Conservation (phyloP, 2,888 invertebrate species). For the Drosophila peninsularis region DNA sequence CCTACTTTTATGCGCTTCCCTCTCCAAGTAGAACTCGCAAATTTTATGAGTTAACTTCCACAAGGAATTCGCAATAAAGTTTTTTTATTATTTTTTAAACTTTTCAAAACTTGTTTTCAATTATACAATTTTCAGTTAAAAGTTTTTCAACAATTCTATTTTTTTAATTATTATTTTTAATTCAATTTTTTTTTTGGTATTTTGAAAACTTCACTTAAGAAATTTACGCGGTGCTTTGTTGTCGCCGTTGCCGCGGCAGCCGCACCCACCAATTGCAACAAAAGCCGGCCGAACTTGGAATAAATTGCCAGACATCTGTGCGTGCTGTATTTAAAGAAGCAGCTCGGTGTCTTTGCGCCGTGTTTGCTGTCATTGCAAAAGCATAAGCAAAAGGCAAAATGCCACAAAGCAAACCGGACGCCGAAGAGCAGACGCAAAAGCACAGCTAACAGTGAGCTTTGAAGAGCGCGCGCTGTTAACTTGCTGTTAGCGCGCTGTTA, state of each 20-base stretch:
- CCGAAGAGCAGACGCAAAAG: slow-evolving; percentile 37
- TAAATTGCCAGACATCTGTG: slow-evolving; percentile 72
- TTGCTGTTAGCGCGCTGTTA: slow-evolving; percentile 50
- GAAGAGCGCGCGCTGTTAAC: slow-evolving; percentile 61
- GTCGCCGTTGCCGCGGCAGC: slow-evolving; percentile 32
- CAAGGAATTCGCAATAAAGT: neutral
- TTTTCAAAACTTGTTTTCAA: neutral
- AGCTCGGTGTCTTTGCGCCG: slow-evolving; percentile 47
- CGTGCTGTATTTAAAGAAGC: slow-evolving; percentile 73
- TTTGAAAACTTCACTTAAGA: neutral
- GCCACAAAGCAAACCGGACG: slow-evolving; percentile 17
- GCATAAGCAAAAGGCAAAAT: slow-evolving; percentile 38
- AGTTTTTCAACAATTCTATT: neutral
- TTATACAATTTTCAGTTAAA: neutral
- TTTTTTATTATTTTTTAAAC: neutral
- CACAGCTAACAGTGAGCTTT: slow-evolving; percentile 62
- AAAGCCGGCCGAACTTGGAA: slow-evolving; percentile 80
- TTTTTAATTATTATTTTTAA: neutral
- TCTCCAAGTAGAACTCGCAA: slow-evolving; percentile 6
- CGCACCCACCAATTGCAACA: slow-evolving; percentile 64
- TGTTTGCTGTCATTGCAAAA: slow-evolving; percentile 62
- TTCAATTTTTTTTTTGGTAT: neutral
- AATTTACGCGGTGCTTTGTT: slow-evolving; percentile 44
- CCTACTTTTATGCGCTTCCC: neutral
- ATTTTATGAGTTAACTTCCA: slow-evolving; percentile 16